Base-by-base conservation (phyloP, 2,113 vertebrate species). In the Panthera uncia region DNA sequence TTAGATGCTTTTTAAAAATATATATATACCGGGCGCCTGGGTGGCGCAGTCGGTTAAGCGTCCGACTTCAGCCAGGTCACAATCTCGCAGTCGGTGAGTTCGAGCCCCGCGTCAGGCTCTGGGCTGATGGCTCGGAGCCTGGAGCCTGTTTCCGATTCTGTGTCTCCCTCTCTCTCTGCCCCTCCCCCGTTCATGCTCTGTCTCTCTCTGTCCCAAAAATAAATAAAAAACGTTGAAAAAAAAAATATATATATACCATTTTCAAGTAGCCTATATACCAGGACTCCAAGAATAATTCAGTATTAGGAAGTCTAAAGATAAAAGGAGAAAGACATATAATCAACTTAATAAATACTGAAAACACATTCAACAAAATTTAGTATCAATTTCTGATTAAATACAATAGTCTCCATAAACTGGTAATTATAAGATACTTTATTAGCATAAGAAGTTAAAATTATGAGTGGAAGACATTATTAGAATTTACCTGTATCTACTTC, bases 371-470 rank as follows among this genome's bases (percentile, higher is more conserved):
- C 57, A 92, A 89, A 84, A 91, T 66, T 69, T 95, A 95, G 66
- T 85, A 89, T 84, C 41, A 19, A 52, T 92, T 96, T 76, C 69
- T 81, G 71, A 96, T 96, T 52, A 74, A 97, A 74, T 84, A 81
- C 14, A 92, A 93, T 16, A 41, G 50, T 19, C 48, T 84, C 68
- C 19, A 38, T 73, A 76, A 96, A 61, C 65, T 52, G 84, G 48
- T 78, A 92, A 93, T 18, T 74, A 4, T 68, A 78, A 31, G 41
- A 91, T 4, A 90, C 29, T 91, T 19, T 18, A 13, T 74, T 92
- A 83, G 65, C 13, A 18, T 74, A 71, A 93, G 29, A 41, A 91
- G 61, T 76, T 95, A 38, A 86, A 88, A 52, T 69, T 33, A 23
- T 66, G 25, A 94, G 21, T 33, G 11, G 16, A 11, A 79, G 63